Percentiles rank a stretch among this genome's conserved stretches.
These are phyloP conservation scores for Pantherophis alleghaniensis DNA, from an alignment of 2,797 vertebrate genomes.

Conservation along the genomic window DNA sequence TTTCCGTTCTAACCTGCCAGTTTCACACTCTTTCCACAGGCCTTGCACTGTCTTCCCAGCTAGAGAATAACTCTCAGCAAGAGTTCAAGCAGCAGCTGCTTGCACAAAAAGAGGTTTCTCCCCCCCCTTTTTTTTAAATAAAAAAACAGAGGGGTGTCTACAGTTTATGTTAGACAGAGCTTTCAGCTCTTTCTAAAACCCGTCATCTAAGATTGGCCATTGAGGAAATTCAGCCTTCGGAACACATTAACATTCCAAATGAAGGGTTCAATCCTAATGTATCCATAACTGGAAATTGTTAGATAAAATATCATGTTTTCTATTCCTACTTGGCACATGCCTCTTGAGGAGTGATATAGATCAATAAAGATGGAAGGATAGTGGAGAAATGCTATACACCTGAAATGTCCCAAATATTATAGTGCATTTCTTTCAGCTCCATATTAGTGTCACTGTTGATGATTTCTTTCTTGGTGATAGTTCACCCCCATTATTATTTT, in stretches of 20 bases:
- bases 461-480: neutral
- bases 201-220: neutral
- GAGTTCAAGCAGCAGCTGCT: neutral
- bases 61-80: neutral
- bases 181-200: neutral
- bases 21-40: neutral
- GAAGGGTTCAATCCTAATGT: neutral
- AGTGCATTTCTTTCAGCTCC: neutral
- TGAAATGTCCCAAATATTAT: neutral
- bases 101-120: neutral
- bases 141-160: neutral
- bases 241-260: neutral
- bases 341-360: neutral
- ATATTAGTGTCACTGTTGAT: neutral
- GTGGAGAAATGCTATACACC: neutral
- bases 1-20: neutral
- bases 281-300: neutral
- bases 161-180: neutral
- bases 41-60: neutral
- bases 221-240: neutral
- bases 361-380: neutral
- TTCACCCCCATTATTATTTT: neutral
- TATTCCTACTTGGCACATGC: neutral
- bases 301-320: neutral
- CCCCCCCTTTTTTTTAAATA: neutral